Conservation (phyloP, 2,888 invertebrate species). For the Dynastes hyllus region DNA sequence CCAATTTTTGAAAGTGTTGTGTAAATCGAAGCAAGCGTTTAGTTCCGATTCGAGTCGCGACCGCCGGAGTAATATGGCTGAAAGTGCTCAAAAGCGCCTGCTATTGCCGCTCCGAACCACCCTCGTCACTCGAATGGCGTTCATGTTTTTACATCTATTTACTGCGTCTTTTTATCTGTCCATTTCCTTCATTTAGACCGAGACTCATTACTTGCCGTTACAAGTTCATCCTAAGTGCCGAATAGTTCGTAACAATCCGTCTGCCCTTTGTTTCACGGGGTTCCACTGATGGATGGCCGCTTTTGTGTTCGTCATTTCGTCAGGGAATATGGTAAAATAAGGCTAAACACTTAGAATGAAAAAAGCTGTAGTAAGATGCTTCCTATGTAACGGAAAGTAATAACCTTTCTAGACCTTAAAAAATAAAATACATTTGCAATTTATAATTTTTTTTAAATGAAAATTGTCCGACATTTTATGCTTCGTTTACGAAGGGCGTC, state of each 20-base stretch:
- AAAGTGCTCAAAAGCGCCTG: constrained; percentile 1
- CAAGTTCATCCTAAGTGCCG: constrained; percentile 19
- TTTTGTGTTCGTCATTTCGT: neutral
- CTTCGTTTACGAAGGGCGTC: no score
- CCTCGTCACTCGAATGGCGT: neutral
- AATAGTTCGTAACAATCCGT: constrained; percentile 5
- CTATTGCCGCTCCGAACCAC: no score
- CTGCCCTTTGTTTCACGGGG: constrained; percentile 10
- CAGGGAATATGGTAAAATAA: neutral
- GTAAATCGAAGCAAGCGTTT: constrained; percentile 29
- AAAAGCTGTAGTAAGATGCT: no score
- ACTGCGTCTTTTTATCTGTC: constrained; percentile 23
- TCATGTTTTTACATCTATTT: constrained; percentile 23
- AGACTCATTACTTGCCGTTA: constrained; percentile 16
- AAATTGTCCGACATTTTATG: no score
- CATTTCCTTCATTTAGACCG: constrained; percentile 17
- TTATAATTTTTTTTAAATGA: no score
- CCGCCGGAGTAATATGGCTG: constrained; percentile 3
- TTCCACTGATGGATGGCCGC: neutral
- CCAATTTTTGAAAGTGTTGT: constrained; percentile 17
- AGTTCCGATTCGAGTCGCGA: constrained; percentile 11
- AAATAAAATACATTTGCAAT: no score
- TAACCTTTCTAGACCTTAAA: no score
- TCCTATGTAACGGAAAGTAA: no score
- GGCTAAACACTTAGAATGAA: neutral